phyloP scores from a whole-genome alignment of 2,113 vertebrate species.

The Lynx canadensis region DNA sequence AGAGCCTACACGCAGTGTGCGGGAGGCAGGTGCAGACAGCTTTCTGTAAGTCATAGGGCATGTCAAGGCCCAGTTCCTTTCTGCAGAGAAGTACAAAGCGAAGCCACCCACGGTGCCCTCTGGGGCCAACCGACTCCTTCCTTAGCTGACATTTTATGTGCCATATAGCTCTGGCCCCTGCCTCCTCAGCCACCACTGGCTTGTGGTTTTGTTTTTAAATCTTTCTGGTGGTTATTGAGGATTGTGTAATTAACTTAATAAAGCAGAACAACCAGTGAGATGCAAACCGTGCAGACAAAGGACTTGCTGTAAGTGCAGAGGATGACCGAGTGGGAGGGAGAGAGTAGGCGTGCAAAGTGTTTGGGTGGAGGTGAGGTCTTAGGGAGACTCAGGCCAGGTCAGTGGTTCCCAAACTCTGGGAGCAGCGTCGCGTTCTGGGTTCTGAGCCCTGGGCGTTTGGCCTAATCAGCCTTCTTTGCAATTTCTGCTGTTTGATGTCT shows the following conservation, averaged over 20 bases:
- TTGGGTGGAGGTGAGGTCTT: neutral
- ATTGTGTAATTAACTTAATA: conserved; percentile 45
- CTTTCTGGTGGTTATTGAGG: conserved; percentile 20
- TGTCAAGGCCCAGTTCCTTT: conserved; percentile 52
- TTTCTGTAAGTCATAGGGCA: neutral
- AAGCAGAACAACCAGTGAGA: neutral
- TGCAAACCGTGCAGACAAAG: neutral
- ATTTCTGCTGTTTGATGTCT: conserved; percentile 62
- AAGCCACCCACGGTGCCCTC: neutral
- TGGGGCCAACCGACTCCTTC: neutral
- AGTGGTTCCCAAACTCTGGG: neutral
- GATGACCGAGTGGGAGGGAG: neutral
- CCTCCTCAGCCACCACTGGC: neutral
- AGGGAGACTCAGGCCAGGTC: neutral
- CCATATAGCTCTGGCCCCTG: neutral
- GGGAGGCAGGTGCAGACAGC: conserved; percentile 32
- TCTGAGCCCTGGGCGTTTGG: neutral
- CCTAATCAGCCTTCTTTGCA: conserved; percentile 11
- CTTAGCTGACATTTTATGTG: neutral
- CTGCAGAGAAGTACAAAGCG: neutral
- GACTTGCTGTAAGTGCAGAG: neutral
- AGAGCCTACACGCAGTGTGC: neutral
- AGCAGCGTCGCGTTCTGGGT: neutral
- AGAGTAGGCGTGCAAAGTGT: neutral
- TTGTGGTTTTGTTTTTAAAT: conserved; percentile 53